Conservation (phyloP, 2,797 vertebrate genomes). For the Sebastes jordani region DNA sequence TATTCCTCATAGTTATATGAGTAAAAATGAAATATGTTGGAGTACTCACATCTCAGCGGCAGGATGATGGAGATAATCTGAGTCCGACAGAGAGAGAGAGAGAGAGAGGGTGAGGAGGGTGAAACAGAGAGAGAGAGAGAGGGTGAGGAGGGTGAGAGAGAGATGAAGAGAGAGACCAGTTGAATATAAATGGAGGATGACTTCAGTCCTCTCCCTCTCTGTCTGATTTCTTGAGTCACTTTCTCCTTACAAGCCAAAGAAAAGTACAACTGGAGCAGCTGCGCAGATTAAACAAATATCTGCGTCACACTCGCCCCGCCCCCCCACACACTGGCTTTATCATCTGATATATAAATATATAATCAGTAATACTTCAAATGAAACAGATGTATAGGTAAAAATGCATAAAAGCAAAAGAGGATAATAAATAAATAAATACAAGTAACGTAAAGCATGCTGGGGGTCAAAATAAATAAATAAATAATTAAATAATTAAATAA, state of each 20-base stretch:
- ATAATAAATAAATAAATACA: too few species aligned
- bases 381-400: too few species aligned
- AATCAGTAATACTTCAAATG: too few species aligned
- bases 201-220: background rate
- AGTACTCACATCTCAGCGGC: slow-evolving; percentile 78
- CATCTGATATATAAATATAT: too few species aligned
- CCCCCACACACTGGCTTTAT: background rate
- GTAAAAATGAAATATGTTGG: background rate
- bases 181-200: slow-evolving; percentile 5
- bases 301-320: slow-evolving; percentile 18
- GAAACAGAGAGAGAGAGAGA: background rate
- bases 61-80: slow-evolving; percentile 65
- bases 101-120: background rate
- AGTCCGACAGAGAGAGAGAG: slow-evolving; percentile 14
- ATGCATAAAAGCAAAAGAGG: too few species aligned
- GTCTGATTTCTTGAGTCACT: background rate
- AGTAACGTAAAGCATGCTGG: too few species aligned
- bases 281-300: background rate
- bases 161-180: background rate
- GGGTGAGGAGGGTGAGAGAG: background rate
- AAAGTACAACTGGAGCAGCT: slow-evolving; percentile 8
- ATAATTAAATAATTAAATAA: too few species aligned
- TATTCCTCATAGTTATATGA: background rate
- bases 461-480: too few species aligned
- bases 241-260: background rate